Conservation (phyloP, 2,113 vertebrate genomes). For the Ciconia boyciana region DNA sequence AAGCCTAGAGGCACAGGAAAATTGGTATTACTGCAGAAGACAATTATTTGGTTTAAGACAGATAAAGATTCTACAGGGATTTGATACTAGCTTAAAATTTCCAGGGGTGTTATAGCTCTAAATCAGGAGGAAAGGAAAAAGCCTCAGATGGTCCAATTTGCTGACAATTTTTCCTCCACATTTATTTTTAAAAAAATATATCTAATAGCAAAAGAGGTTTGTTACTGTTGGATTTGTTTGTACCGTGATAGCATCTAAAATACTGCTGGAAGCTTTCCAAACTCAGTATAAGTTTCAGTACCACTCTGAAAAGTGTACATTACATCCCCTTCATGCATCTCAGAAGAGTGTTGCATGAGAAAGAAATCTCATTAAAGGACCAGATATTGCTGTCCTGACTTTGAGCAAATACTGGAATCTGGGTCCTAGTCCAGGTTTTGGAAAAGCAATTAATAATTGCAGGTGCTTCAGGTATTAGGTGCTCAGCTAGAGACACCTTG, state of each 20-base stretch:
- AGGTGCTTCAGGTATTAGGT: not conserved
- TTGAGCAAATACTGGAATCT: not conserved
- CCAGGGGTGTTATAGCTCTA: not conserved
- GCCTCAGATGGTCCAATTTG: constrained; percentile 26
- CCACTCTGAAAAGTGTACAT: not conserved
- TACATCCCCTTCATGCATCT: not conserved
- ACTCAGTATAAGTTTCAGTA: not conserved
- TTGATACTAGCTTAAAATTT: constrained; percentile 34
- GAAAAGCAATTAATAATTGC: constrained; percentile 9
- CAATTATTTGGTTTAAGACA: constrained; percentile 61
- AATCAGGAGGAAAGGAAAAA: constrained; percentile 31
- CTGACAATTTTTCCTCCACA: constrained; percentile 11
- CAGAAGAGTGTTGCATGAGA: not conserved
- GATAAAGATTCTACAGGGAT: constrained; percentile 53
- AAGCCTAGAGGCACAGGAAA: constrained; percentile 31
- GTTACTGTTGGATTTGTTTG: not conserved
- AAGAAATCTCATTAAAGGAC: not conserved
- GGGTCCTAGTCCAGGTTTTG: not conserved
- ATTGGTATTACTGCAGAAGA: constrained; percentile 47
- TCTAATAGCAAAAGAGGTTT: constrained; percentile 9
- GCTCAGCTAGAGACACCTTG: not conserved
- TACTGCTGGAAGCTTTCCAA: constrained; percentile 4
- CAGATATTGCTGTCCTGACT: not conserved
- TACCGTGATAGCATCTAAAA: not conserved
- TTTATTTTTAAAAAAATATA: constrained; percentile 24